Base-by-base conservation (phyloP, 2,888 invertebrate species). In the Pterostichus niger region DNA sequence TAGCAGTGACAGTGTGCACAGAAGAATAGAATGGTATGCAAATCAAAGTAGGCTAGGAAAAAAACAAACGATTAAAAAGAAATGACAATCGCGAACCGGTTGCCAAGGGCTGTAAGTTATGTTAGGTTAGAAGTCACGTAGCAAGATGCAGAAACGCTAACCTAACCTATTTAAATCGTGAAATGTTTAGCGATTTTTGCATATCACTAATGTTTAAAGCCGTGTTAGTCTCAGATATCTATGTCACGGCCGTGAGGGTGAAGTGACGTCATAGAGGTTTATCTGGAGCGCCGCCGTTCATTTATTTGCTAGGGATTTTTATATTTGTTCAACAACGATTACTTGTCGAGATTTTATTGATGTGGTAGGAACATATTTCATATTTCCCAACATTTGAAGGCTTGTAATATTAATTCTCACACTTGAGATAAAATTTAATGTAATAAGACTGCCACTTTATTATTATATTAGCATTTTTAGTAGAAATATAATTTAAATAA, bases 221-320 rank as follows among this genome's bases (percentile, higher is more conserved):
- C 64, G 33, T 64, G 35, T 64, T 64, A 24, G 33, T 11, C 13
- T 31, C 35, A 64, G 35, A 56, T 35, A 77, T 56, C 56, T 44
- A 40, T 77, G 77, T 77, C 77, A 77, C 17, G 77, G 77, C 35
- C 77, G 56, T 9, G 44, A 77, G 77, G 77, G 77, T 77, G 54
- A 10, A 77, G 56, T 54, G 40, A 54, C 64, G 64, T 64, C 64
- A 64, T n/a, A n/a, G 49, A 49, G 49, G n/a, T 40, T 35, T 73
- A 77, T 56, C 44, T 56, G 40, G 77, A 56, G 40, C 77, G 56
- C 56, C 56, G 40, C 49, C 49, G 24, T 49, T 24, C 75, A 77
- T 77, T 77, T 56, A 77, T 40, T 77, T 59, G 54, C 59, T 56
- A 77, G 56, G 59, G 54, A 77, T 77, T 77, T 77, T 77, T 77